phyloP scores from a whole-genome alignment of 2,888 invertebrate genomes.

The Mythimna ferrago region DNA sequence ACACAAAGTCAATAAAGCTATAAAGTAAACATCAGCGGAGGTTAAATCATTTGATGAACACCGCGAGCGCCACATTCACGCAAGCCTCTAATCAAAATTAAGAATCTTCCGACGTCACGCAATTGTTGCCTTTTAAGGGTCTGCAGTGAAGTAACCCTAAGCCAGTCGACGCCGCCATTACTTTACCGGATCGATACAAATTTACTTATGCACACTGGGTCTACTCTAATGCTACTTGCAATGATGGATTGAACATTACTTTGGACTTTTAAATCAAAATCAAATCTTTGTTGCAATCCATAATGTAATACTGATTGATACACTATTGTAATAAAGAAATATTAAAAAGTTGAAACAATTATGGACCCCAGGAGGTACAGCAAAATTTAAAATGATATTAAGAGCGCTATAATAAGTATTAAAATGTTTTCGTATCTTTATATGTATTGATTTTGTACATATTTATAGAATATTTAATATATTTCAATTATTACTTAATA shows the following conservation, averaged over 20 bases:
- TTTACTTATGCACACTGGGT: slow-evolving; percentile 81
- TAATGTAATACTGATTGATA: too few relatives aligned
- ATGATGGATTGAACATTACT: slow-evolving; percentile 70
- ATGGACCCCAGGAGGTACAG: too few relatives aligned
- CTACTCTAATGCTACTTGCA: slow-evolving; percentile 72
- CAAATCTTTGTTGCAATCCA: too few relatives aligned
- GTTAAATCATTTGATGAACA: slow-evolving; percentile 82
- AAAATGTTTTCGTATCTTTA: too few relatives aligned
- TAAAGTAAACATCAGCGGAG: slow-evolving; percentile 79
- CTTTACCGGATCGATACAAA: slow-evolving; percentile 78
- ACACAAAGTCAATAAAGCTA: slow-evolving; percentile 64
- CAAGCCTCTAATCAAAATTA: slow-evolving; percentile 85
- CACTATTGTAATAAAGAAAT: too few relatives aligned
- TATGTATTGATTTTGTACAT: too few relatives aligned
- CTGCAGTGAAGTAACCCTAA: slow-evolving; percentile 55
- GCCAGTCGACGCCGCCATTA: slow-evolving; percentile 59
- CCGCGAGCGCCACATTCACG: slow-evolving; percentile 78
- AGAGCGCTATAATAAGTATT: too few relatives aligned
- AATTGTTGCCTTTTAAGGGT: slow-evolving; percentile 72
- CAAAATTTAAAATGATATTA: too few relatives aligned
- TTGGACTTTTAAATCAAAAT: slow-evolving; percentile 1
- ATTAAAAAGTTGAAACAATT: too few relatives aligned
- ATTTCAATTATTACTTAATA: too few relatives aligned
- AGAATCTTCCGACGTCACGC: slow-evolving; percentile 84
- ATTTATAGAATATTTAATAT: too few relatives aligned